Evolutionary conservation across 2,113 vertebrate genomes (phyloP).

Genomic region (Malaclemys terrapin): DNA sequence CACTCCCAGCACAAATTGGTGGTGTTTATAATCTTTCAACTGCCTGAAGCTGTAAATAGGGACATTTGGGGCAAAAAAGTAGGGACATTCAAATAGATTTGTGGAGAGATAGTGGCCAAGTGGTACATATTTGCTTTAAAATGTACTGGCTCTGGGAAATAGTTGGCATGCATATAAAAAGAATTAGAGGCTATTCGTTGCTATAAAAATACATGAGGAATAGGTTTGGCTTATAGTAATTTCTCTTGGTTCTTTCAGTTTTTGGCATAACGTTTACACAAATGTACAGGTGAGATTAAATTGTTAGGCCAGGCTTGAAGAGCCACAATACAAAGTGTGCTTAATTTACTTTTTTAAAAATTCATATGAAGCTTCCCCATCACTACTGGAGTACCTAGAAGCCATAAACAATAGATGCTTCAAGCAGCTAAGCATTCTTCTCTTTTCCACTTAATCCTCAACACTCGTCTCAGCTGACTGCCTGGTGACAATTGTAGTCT

Average conservation of each 20-base stretch:
- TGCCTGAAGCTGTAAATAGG: neutral
- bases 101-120: neutral
- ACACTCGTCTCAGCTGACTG: neutral
- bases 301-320: slow-evolving; percentile 26
- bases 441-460: neutral
- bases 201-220: slow-evolving; percentile 35
- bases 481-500: neutral
- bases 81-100: neutral
- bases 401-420: neutral
- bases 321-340: slow-evolving; percentile 7
- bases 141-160: neutral
- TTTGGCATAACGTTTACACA: slow-evolving; percentile 32
- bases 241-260: slow-evolving; percentile 16
- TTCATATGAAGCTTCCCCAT: neutral
- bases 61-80: accelerated
- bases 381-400: neutral
- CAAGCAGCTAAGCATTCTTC: neutral
- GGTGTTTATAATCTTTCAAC: neutral
- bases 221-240: slow-evolving; percentile 41
- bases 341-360: slow-evolving; percentile 34
- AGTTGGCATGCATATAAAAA: too few relatives aligned
- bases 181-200: neutral
- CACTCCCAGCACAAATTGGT: neutral
- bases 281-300: slow-evolving; percentile 23
- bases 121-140: accelerated